A percentile compares a stretch with the other conserved stretches of the same genome.
Evolutionary conservation across 2,888 invertebrate species (phyloP).

Genomic region (Diadegma fenestrale): DNA sequence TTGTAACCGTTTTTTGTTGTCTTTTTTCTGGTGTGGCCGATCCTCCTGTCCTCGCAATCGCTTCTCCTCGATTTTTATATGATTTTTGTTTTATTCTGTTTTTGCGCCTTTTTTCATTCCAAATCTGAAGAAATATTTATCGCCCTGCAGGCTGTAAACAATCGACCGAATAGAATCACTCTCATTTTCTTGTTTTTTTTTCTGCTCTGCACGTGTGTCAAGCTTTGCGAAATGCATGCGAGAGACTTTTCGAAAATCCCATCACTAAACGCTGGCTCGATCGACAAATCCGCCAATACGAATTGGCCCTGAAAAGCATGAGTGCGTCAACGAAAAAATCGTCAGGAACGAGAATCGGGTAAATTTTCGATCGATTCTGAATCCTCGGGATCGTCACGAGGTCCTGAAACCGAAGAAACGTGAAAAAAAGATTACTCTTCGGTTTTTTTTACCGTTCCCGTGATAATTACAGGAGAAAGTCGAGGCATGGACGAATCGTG

Average conservation of each 20-base stretch:
- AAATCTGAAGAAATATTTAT: slow-evolving; percentile 30
- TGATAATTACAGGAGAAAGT: slow-evolving; percentile 67
- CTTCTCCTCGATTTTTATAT: neutral
- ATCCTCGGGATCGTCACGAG: slow-evolving; percentile 29
- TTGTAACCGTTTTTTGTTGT: no score
- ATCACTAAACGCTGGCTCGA: slow-evolving; percentile 13
- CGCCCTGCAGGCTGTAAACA: slow-evolving; percentile 21
- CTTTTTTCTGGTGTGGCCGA: slow-evolving; percentile 13
- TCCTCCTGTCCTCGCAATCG: neutral
- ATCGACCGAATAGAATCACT: neutral
- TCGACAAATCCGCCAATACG: neutral
- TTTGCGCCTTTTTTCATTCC: neutral
- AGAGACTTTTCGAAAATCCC: slow-evolving; percentile 1
- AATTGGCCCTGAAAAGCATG: neutral
- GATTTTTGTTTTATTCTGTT: neutral
- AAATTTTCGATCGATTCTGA: neutral
- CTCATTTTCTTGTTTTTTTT: neutral
- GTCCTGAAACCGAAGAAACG: neutral
- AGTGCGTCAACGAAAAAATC: neutral
- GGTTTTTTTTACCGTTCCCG: slow-evolving; percentile 36
- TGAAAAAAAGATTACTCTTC: slow-evolving; percentile 3
- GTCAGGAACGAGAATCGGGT: neutral
- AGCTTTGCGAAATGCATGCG: neutral
- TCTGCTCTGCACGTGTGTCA: neutral
- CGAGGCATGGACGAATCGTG: slow-evolving; percentile 25